A percentile compares a stretch with the other conserved stretches of the same genome.
These are phyloP conservation scores for Lasioglossum leucozonium DNA, from an alignment of 2,888 invertebrate species.

Conservation along the genomic window DNA sequence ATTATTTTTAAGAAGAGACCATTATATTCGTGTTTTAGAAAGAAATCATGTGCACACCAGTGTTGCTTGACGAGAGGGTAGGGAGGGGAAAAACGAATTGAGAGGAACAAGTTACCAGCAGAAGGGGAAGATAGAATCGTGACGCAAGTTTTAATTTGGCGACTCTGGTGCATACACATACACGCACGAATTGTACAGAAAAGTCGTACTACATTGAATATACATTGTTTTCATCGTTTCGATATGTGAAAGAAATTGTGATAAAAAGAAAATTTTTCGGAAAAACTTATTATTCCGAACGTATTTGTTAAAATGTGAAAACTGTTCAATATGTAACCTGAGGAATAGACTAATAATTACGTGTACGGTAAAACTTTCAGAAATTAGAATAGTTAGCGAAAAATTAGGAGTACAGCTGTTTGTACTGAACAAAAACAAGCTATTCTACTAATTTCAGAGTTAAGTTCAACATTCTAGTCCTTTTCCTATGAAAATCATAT, in stretches of 20 bases:
- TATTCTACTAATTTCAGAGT: neutral
- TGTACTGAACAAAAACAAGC: neutral
- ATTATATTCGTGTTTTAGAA: neutral
- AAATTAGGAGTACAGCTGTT: neutral
- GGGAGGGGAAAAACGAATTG: too few relatives aligned
- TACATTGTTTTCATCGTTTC: neutral
- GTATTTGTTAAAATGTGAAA: neutral
- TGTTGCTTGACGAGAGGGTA: too few relatives aligned
- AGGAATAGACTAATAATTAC: neutral
- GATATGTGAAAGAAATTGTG: neutral
- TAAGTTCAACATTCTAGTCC: neutral
- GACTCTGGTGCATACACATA: neutral
- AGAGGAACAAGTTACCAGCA: too few relatives aligned
- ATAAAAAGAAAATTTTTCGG: neutral
- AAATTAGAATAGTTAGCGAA: neutral
- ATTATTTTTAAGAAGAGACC: neutral
- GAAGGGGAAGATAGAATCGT: too few relatives aligned
- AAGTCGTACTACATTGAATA: slow-evolving; percentile 7
- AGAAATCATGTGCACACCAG: neutral
- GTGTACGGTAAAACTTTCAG: neutral
- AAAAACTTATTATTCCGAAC: neutral
- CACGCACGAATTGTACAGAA: neutral
- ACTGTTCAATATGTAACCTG: neutral
- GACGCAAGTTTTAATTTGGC: too few relatives aligned
- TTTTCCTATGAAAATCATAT: neutral